Percentiles rank a stretch among this genome's conserved stretches.
These are phyloP conservation scores for Meles meles DNA, from an alignment of 2,113 vertebrate genomes.

Conservation along the genomic window DNA sequence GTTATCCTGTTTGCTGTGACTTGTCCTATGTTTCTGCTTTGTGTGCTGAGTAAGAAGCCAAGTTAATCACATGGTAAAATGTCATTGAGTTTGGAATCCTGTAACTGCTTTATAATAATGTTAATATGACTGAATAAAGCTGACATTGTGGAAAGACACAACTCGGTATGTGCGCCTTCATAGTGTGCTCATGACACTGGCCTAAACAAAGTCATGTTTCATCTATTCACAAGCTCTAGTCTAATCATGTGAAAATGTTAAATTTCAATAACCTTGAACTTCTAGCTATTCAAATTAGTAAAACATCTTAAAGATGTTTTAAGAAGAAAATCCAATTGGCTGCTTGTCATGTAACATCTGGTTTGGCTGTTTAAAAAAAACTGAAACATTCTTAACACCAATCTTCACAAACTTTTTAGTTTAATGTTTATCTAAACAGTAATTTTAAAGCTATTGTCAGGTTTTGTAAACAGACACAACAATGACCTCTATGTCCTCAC, in stretches of 20 bases:
- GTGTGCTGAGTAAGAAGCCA: background rate
- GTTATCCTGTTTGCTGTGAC: background rate
- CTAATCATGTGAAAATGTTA: background rate
- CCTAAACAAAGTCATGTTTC: background rate
- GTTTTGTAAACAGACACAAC: background rate
- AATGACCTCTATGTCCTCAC: background rate
- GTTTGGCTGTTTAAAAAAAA: background rate
- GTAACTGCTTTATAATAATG: background rate
- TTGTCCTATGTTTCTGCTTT: background rate
- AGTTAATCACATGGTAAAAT: background rate
- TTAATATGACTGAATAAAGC: background rate
- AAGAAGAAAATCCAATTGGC: background rate
- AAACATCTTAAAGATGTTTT: background rate
- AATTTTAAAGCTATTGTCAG: background rate
- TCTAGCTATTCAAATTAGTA: background rate
- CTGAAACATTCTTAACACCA: background rate
- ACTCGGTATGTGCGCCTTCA: background rate
- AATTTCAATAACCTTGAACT: background rate
- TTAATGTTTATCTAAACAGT: background rate
- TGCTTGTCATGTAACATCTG: background rate
- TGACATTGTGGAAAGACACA: background rate
- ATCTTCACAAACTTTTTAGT: background rate
- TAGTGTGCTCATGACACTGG: background rate
- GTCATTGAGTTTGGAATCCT: background rate
- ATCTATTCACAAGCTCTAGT: background rate